These are phyloP conservation scores for Mastigias papua DNA, from an alignment of 30 jellyfish, hydroid and myxozoan genomes.

Conservation along the genomic window DNA sequence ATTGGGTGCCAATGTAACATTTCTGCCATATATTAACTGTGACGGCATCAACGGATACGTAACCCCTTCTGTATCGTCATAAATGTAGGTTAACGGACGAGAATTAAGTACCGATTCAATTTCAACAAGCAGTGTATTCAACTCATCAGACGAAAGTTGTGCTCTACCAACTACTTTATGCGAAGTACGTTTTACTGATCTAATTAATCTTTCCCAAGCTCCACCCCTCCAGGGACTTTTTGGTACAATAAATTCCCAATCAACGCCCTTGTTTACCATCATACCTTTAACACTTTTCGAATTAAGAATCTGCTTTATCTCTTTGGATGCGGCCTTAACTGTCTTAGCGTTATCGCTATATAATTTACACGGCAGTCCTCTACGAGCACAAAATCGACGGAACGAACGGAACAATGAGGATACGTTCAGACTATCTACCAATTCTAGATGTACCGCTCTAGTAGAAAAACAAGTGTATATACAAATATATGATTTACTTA, in stretches of 20 bases:
- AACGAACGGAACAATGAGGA: too few species aligned
- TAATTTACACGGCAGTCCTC: too few species aligned
- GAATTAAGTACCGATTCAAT: neutral
- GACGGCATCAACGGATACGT: neutral
- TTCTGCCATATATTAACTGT: neutral
- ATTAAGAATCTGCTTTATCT: too few species aligned
- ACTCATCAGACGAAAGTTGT: neutral
- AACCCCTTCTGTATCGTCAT: neutral
- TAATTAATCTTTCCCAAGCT: neutral
- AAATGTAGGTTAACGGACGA: neutral
- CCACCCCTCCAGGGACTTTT: neutral
- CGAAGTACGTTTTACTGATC: neutral
- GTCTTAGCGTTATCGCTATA: neutral
- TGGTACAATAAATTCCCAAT: neutral
- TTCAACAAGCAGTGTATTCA: neutral
- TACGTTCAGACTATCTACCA: too few species aligned
- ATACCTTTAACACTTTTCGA: neutral
- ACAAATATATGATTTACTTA: too few species aligned
- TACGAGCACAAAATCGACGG: too few species aligned
- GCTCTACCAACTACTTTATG: neutral
- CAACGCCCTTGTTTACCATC: neutral
- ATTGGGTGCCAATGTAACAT: neutral
- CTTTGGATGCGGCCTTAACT: neutral
- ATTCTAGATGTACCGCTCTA: too few species aligned
- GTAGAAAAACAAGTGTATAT: too few species aligned